Evolutionary conservation across 2,113 vertebrate genomes (phyloP).

Genomic region (Tamias sibiricus): DNA sequence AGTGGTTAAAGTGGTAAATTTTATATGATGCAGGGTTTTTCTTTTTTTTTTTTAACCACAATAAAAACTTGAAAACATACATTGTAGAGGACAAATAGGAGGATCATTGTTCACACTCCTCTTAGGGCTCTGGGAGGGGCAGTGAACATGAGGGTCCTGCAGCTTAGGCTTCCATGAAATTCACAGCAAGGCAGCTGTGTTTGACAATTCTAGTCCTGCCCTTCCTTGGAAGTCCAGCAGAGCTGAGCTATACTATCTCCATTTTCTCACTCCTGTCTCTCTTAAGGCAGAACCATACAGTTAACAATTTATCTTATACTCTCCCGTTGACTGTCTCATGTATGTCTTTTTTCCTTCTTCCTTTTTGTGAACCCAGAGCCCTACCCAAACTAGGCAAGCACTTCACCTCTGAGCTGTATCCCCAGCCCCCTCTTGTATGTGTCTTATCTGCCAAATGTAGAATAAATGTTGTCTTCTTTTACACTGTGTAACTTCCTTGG

Average conservation of each 20-base stretch:
- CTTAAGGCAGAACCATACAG: neutral
- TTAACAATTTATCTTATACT: neutral
- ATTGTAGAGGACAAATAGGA: neutral
- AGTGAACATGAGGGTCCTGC: neutral
- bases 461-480: conserved; percentile 15
- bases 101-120: neutral
- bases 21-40: neutral
- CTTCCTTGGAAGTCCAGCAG: neutral
- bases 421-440: neutral
- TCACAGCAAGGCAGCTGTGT: neutral
- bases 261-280: neutral
- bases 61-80: neutral
- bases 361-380: neutral
- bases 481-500: neutral
- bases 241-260: neutral
- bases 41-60: neutral
- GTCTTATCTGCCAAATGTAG: neutral
- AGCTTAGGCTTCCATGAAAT: neutral
- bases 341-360: too few species aligned
- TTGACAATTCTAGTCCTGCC: neutral
- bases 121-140: neutral
- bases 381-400: neutral
- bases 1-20: neutral
- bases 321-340: neutral
- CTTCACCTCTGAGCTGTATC: neutral